These are phyloP conservation scores for Aproaerema taeniolella DNA, from an alignment of 2,888 invertebrate genomes.

Conservation along the genomic window DNA sequence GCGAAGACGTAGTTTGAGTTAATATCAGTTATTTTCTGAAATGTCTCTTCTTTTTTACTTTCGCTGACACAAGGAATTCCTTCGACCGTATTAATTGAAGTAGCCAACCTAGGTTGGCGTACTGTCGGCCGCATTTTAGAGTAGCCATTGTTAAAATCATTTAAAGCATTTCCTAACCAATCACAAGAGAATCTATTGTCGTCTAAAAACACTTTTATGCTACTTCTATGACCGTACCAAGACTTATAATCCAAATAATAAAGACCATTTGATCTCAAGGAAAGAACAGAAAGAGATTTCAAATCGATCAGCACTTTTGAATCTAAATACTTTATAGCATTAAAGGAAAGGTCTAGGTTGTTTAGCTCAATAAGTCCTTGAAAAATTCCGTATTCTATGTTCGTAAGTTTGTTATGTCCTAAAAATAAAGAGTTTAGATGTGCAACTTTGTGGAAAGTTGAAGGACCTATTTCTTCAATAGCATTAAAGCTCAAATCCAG, in stretches of 20 bases:
- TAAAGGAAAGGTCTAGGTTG: conserved; percentile 34
- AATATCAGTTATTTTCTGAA: neutral
- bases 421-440: conserved; percentile 46
- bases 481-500: conserved; percentile 39
- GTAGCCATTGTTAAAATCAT: conserved; percentile 50
- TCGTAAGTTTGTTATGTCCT: conserved; percentile 38
- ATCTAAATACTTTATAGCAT: conserved; percentile 42
- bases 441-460: conserved; percentile 38
- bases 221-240: conserved; percentile 48
- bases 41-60: conserved; percentile 10
- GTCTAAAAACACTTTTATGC: conserved; percentile 48
- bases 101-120: conserved; percentile 19
- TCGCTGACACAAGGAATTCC: conserved; percentile 55
- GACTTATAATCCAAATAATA: conserved; percentile 37
- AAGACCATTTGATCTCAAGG: conserved; percentile 46
- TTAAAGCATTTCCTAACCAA: conserved; percentile 49
- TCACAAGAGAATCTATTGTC: conserved; percentile 54
- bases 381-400: conserved; percentile 51
- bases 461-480: conserved; percentile 44
- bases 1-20: conserved; percentile 21
- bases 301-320: conserved; percentile 53
- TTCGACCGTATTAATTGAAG: conserved; percentile 39
- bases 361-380: conserved; percentile 31
- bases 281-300: conserved; percentile 40
- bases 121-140: conserved; percentile 50